Evolutionary conservation across 2,888 invertebrate species (phyloP).

Genomic region (Drosophila mimica): DNA sequence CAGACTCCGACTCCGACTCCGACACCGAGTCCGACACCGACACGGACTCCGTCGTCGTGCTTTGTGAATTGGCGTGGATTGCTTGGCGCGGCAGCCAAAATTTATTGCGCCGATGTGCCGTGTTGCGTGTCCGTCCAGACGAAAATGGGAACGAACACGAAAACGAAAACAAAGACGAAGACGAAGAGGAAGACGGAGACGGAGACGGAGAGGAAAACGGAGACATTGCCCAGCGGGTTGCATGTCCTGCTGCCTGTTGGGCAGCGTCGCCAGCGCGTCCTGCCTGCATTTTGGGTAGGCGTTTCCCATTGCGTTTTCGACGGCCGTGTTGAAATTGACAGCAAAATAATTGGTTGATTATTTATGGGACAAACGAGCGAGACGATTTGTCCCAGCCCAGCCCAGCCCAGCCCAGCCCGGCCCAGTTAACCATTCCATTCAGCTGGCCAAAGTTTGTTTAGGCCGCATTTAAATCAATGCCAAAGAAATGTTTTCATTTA

Average conservation of each 20-base stretch:
- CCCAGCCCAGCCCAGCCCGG: background rate
- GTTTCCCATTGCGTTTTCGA: constrained; percentile 73
- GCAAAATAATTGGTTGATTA: constrained; percentile 83
- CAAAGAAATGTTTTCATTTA: constrained; percentile 42
- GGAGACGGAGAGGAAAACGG: background rate
- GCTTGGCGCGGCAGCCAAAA: constrained; percentile 69
- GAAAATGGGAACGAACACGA: constrained; percentile 6
- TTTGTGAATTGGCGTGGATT: constrained; percentile 55
- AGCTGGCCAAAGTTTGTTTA: constrained; percentile 57
- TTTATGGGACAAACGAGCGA: constrained; percentile 74
- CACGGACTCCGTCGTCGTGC: background rate
- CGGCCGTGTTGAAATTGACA: constrained; percentile 83
- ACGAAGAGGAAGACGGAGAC: constrained; percentile 22
- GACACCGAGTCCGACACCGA: background rate
- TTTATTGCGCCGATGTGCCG: constrained; percentile 65
- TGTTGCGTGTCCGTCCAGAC: constrained; percentile 53
- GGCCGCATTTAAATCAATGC: constrained; percentile 64
- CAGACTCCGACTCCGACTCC: constrained; percentile 49
- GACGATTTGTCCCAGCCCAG: constrained; percentile 20
- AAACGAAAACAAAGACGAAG: constrained; percentile 13
- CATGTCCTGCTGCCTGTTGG: constrained; percentile 56
- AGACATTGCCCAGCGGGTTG: constrained; percentile 73
- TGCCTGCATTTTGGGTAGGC: constrained; percentile 51
- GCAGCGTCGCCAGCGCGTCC: constrained; percentile 18
- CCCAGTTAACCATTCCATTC: constrained; percentile 21